These are phyloP conservation scores for Halictus ligatus DNA, from an alignment of 2,888 invertebrate genomes.

Conservation along the genomic window DNA sequence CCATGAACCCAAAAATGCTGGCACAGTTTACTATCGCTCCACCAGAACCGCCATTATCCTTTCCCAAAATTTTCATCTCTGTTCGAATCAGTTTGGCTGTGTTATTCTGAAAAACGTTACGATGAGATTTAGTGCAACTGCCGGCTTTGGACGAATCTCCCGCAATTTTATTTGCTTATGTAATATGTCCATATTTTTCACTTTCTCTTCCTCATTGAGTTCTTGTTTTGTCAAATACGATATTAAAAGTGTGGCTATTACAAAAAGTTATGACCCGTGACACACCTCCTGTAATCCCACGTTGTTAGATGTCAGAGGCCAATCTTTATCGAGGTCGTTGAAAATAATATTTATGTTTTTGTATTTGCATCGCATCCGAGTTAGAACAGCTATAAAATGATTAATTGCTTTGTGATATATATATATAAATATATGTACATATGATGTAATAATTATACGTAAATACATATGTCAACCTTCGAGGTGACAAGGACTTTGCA, in stretches of 20 bases:
- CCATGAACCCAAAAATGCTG: conserved; percentile 86
- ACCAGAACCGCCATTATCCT: conserved; percentile 84
- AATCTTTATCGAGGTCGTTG: conserved; percentile 69
- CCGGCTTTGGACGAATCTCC: no score
- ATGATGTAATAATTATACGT: no score
- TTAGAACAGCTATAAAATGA: conserved; percentile 61
- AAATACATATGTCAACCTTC: conserved; percentile 72
- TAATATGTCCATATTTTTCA: no score
- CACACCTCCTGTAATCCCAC: conserved; percentile 24
- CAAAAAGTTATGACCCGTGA: neutral
- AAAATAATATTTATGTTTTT: conserved; percentile 70
- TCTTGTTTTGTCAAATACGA: neutral
- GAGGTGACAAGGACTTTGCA: conserved; percentile 79
- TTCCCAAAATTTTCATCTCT: conserved; percentile 82
- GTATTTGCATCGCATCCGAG: conserved; percentile 54
- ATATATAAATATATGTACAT: no score
- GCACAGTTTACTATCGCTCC: conserved; percentile 88
- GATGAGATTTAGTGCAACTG: no score
- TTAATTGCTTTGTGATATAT: neutral
- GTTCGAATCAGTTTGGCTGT: conserved; percentile 62
- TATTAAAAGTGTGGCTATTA: neutral
- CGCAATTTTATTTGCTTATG: no score
- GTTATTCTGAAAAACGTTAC: conserved; percentile 55
- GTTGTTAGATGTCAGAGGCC: neutral
- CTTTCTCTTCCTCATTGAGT: neutral